phyloP scores from a whole-genome alignment of 1,140 invertebrate genomes.

The Drosophila baimaii region DNA sequence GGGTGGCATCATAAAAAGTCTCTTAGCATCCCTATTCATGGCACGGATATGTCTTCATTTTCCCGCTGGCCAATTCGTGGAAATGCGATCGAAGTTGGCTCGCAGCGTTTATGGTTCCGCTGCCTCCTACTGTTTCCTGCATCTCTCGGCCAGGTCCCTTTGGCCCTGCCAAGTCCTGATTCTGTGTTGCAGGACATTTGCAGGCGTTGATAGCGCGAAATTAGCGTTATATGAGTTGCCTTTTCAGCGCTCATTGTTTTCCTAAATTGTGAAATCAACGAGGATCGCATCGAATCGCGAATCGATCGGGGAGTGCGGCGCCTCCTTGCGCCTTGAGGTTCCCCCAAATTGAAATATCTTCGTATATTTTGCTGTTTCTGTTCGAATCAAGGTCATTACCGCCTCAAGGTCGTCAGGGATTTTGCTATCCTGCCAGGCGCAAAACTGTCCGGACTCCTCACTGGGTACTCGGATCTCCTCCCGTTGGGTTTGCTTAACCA shows the following conservation, averaged over 20 bases:
- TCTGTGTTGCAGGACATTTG: constrained; percentile 41
- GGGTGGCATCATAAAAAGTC: constrained; percentile 80
- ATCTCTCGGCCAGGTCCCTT: constrained; percentile 7
- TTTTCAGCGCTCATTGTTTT: constrained; percentile 68
- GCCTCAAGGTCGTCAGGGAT: constrained; percentile 23
- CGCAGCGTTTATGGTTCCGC: constrained; percentile 54
- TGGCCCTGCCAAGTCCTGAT: background rate
- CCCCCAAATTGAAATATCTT: background rate
- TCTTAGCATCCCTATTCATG: constrained; percentile 76
- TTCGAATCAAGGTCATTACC: constrained; percentile 18
- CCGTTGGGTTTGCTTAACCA: constrained; percentile 73
- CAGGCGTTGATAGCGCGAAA: constrained; percentile 67
- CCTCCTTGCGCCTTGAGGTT: background rate
- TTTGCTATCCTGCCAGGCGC: constrained; percentile 60
- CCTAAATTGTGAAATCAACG: constrained; percentile 66
- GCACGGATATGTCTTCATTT: constrained; percentile 43
- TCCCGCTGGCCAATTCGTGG: constrained; percentile 54
- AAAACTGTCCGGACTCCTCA: constrained; percentile 44
- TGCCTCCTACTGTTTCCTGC: constrained; percentile 70
- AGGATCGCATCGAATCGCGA: constrained; percentile 28
- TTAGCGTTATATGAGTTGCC: constrained; percentile 77
- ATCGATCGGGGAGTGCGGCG: constrained; percentile 10
- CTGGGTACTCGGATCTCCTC: constrained; percentile 54
- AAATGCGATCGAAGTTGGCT: constrained; percentile 53
- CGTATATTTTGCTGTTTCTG: background rate